A percentile compares a stretch with the other conserved stretches of the same genome.
These are phyloP conservation scores for Tringa solitaria DNA, from an alignment of 2,113 vertebrate genomes.

Conservation along the genomic window DNA sequence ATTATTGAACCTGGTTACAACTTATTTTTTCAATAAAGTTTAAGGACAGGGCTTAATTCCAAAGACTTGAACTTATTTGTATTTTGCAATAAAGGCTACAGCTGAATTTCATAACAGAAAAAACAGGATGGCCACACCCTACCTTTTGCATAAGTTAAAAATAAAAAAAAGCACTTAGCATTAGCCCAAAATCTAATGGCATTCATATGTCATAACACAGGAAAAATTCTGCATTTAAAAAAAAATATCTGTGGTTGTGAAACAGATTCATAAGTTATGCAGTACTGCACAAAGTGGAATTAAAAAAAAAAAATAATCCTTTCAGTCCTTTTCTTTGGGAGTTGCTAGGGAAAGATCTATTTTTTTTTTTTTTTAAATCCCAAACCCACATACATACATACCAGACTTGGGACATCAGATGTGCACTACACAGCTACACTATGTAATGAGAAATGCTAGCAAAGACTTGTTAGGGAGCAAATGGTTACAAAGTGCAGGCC, in stretches of 20 bases:
- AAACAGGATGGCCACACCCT: background rate
- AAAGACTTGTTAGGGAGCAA: background rate
- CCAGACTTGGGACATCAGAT: background rate
- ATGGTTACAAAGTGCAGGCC: background rate
- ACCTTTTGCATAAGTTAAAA: background rate
- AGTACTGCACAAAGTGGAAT: background rate
- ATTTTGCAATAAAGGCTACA: background rate
- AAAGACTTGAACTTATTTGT: background rate
- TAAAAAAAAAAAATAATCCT: background rate
- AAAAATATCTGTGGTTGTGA: too few species aligned
- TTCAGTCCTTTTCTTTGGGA: background rate
- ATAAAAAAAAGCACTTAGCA: background rate
- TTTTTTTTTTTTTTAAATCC: background rate
- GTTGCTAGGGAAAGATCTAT: background rate
- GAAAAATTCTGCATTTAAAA: background rate
- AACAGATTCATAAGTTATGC: fast-evolving
- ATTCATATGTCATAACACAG: background rate
- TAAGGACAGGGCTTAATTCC: background rate
- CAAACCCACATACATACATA: fast-evolving
- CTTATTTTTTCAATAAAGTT: background rate
- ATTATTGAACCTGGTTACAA: background rate
- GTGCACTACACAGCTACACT: fast-evolving
- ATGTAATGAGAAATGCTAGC: fast-evolving
- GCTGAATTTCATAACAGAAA: background rate
- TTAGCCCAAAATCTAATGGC: background rate